Base-by-base conservation (phyloP, 2,888 invertebrate genomes). In the Cantharis flavilabris region DNA sequence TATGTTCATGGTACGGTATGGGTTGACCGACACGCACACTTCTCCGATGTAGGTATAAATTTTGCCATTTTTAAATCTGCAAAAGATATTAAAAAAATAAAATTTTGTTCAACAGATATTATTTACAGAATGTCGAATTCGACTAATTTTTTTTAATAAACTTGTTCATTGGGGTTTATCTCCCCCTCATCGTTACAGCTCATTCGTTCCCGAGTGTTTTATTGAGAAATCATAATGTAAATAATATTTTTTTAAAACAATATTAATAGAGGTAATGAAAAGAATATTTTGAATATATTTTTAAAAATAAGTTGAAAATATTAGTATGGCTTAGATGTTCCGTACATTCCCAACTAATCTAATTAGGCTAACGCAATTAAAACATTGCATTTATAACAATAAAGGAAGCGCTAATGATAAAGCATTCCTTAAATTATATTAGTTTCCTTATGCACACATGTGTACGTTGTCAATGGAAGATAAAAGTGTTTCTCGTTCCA, bases 21-120 rank as follows among this genome's bases (percentile, higher is more conserved):
- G 99, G 90, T 99, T 99, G 83, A 99, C 96, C 0, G 98, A 98
- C 63, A 99, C 97, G 86, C 97, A 94, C 84, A 98, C 98, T 90
- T 99, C 99, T 64, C 99, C 99, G 84, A 99, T 99, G 90, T 99
- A 99, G 9, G 98, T 98, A 91, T 99, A 99, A 87, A 99, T 97
- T 88, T 94, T 94, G 83, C 96, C 96, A 88, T 94, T 93, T 89
- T 95, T 94, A 87, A 95, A 97, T 88, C 97, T 98, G 91, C n/a
- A 90, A 90, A 83, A 86, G 87, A 20, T 88, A 82, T 79, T 78
- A 71, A 30, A 74, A 64, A 23, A 64, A 23, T 23, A 11, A 64
- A 9, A 64, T 2, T n/a, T 49, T 49, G 49, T 33, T 2, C 7
- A n/a, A 49, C n/a, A 26, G 26, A 26, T 26, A 26, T 26, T 26